phyloP scores from a whole-genome alignment of 2,888 invertebrate genomes.

The Synanthedon formicaeformis region DNA sequence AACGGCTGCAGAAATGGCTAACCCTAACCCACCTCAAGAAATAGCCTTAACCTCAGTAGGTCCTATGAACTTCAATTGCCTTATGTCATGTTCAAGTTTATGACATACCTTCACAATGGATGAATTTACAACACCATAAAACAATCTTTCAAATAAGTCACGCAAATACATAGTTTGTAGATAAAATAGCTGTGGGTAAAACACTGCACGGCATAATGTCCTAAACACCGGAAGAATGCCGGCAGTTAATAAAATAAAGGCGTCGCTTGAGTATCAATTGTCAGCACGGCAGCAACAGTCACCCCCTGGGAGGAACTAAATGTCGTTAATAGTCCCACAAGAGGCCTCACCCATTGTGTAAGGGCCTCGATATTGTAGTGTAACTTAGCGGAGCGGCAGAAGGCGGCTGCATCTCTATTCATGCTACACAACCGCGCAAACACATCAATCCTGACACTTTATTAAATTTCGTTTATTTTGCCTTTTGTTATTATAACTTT shows the following conservation, averaged over 20 bases:
- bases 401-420: background rate
- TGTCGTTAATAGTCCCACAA: slow-evolving; percentile 14
- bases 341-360: slow-evolving; percentile 6
- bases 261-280: background rate
- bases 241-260: background rate
- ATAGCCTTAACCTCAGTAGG: too few species aligned
- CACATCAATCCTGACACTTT: slow-evolving; percentile 13
- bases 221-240: background rate
- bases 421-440: slow-evolving; percentile 1
- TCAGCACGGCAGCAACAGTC: slow-evolving; percentile 5
- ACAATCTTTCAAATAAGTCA: too few species aligned
- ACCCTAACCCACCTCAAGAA: too few species aligned
- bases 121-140: too few species aligned
- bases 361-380: background rate
- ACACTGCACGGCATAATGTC: background rate
- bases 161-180: too few species aligned
- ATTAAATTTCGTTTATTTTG: slow-evolving; percentile 14
- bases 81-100: too few species aligned
- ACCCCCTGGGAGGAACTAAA: slow-evolving; percentile 14
- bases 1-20: too few species aligned
- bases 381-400: too few species aligned
- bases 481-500: background rate
- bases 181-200: too few species aligned
- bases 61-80: too few species aligned
- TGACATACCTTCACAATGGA: too few species aligned